A percentile compares a stretch with the other conserved stretches of the same genome.
Evolutionary conservation across 92 coral and sea anemone genomes (phyloP).

Genomic region (Porites evermanni): DNA sequence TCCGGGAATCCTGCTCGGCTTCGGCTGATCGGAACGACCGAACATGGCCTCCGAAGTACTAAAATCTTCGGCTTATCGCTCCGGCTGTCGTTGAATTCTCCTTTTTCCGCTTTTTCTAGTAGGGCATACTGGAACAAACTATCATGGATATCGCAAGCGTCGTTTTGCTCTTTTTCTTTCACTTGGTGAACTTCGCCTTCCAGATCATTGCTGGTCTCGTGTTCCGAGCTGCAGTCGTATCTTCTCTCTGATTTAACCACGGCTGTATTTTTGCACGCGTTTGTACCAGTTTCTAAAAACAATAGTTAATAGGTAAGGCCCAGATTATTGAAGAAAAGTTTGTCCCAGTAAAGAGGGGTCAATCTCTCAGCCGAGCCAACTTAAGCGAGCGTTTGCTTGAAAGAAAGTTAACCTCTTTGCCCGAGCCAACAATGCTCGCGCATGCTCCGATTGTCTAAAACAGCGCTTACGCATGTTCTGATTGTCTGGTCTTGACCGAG

Average conservation of each 20-base stretch:
- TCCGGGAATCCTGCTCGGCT: slow-evolving; percentile 20
- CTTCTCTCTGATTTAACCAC: background rate
- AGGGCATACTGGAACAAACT: background rate
- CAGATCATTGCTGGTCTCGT: background rate
- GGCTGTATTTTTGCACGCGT: background rate
- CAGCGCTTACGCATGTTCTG: too few species aligned
- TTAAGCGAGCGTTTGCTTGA: too few species aligned
- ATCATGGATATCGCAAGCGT: background rate
- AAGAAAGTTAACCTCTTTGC: too few species aligned
- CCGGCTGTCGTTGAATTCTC: background rate
- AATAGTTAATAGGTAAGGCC: background rate
- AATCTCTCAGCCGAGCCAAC: too few species aligned
- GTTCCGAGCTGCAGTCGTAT: slow-evolving; percentile 17
- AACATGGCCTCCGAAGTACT: slow-evolving; percentile 35
- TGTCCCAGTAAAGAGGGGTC: too few species aligned
- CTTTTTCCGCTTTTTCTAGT: background rate
- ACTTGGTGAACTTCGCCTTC: background rate
- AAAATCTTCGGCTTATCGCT: slow-evolving; percentile 10
- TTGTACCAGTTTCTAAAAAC: background rate
- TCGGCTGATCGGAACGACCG: slow-evolving; percentile 31
- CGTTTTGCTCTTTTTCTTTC: background rate
- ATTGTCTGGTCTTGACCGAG: too few species aligned
- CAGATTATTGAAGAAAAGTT: too few species aligned
- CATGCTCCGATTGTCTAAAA: too few species aligned
- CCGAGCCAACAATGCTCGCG: too few species aligned